Evolutionary conservation across 2,888 invertebrate genomes (phyloP).

Genomic region (Smittia aterrima): DNA sequence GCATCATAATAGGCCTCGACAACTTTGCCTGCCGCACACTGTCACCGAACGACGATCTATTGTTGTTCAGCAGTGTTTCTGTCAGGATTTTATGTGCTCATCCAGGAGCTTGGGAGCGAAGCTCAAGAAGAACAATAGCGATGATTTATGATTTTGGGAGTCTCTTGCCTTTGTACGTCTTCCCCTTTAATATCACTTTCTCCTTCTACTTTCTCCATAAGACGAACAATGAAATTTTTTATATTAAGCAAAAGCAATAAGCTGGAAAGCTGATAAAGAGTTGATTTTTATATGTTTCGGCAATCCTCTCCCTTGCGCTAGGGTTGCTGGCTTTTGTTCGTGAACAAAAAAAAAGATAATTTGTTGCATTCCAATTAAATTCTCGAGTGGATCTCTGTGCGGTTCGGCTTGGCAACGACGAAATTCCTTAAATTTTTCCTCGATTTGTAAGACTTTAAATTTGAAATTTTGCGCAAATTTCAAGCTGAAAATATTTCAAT

Average conservation of each 20-base stretch:
- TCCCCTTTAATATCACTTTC: not conserved
- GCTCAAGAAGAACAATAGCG: conserved; percentile 17
- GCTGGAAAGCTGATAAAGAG: conserved; percentile 41
- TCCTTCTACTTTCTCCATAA: not conserved
- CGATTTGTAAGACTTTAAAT: not conserved
- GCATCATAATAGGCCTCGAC: conserved; percentile 40
- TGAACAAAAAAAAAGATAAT: conserved; percentile 31
- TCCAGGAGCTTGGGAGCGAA: not conserved
- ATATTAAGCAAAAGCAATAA: conserved; percentile 40
- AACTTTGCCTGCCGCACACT: conserved; percentile 2
- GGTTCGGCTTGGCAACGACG: not conserved
- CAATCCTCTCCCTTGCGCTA: not conserved
- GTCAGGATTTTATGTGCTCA: conserved; percentile 2
- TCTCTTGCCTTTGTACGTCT: not conserved
- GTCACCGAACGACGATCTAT: conserved; percentile 12
- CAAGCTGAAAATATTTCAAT: not conserved
- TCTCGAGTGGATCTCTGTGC: conserved; percentile 8
- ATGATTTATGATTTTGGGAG: conserved; percentile 39
- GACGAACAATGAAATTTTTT: conserved; percentile 35
- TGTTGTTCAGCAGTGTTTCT: conserved; percentile 13
- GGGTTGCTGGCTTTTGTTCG: conserved; percentile 13
- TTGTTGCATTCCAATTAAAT: conserved; percentile 39
- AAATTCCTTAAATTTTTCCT: not conserved
- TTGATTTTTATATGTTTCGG: conserved; percentile 12
- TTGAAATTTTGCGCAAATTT: not conserved